These are phyloP conservation scores for Amblyteles armatorius DNA, from an alignment of 2,888 invertebrate genomes.

Conservation along the genomic window DNA sequence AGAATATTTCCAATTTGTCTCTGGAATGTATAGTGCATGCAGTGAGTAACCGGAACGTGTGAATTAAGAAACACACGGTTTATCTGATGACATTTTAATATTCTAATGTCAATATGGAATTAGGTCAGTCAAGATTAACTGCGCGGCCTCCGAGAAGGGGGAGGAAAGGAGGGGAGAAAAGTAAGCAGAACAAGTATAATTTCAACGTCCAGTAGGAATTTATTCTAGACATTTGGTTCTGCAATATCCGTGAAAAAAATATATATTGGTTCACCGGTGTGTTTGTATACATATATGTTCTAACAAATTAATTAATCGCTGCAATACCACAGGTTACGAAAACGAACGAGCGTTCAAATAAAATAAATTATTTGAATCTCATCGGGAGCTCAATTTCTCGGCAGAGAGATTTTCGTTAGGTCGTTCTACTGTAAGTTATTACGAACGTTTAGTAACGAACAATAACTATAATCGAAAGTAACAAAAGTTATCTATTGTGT, in stretches of 20 bases:
- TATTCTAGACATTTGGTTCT: constrained; percentile 72
- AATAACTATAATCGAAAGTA: constrained; percentile 37
- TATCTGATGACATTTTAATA: neutral
- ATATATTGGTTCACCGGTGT: constrained; percentile 67
- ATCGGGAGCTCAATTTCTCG: constrained; percentile 64
- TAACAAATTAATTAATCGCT: constrained; percentile 42
- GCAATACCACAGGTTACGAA: constrained; percentile 34
- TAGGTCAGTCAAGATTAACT: neutral
- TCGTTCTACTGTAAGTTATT: constrained; percentile 35
- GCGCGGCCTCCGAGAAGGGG: neutral
- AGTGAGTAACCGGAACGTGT: neutral
- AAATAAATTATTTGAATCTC: constrained; percentile 58
- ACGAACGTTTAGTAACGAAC: constrained; percentile 3
- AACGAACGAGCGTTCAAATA: constrained; percentile 55
- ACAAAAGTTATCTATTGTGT: constrained; percentile 37
- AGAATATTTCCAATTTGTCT: neutral
- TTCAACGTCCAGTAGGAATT: constrained; percentile 69
- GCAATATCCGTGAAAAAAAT: constrained; percentile 71
- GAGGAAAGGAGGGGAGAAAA: neutral
- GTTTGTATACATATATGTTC: constrained; percentile 35
- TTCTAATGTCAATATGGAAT: constrained; percentile 11
- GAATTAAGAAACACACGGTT: neutral
- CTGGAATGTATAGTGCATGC: neutral
- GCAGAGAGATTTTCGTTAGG: constrained; percentile 55
- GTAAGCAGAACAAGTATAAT: constrained; percentile 18